Evolutionary conservation across 2,888 invertebrate genomes (phyloP), one percentile per base, ranked within the genome.

Genomic region (Hydrotaea cyrtoneurina): DNA sequence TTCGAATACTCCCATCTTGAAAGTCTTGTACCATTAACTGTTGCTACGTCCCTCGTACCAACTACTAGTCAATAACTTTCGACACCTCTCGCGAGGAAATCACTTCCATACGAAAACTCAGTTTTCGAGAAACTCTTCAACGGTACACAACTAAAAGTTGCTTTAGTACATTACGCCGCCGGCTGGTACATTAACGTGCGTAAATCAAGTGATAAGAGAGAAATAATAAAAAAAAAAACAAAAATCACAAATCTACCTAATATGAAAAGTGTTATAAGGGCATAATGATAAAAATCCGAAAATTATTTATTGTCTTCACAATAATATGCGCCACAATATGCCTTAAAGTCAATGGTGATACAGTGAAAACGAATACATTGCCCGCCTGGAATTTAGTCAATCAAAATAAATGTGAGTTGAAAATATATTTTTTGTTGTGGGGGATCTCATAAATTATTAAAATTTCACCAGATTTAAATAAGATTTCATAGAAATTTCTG

Each of bases 321-420:
- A 46, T 62, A 73, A 69, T 83, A 43, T 1, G 77, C n/a, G 15
- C 59, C 7, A 19, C 59, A n/a, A 46, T 69, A 19, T 69, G 43
- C 3, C 10, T 21, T 13, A 69, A 4, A 13, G 59, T 72, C 21
- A 10, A 39, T 19, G 19, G 82, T 57, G 90, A 87, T 43, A 86
- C 86, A 69, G 88, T 90, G 17, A 86, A 86, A 39, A 87, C 88
- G 15, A 83, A 89, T 17, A 90, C 89, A 75, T 82, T 91, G 46
- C 86, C 86, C 46, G 89, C 74, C 10, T 91, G 91, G 91, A 87
- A 83, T 10, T 82, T 91, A 59, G 75, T 75, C 23, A 91, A 91
- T 86, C 86, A 86, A 76, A 89, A 88, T 81, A 88, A 89, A 71
- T 85, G 91, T 91, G 86, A 87, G 87, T 85, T 50, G 0, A 0